Evolutionary conservation across 1,140 invertebrate species (phyloP), one percentile per base, ranked within the genome.

Genomic region (Scaptomyza graminum): DNA sequence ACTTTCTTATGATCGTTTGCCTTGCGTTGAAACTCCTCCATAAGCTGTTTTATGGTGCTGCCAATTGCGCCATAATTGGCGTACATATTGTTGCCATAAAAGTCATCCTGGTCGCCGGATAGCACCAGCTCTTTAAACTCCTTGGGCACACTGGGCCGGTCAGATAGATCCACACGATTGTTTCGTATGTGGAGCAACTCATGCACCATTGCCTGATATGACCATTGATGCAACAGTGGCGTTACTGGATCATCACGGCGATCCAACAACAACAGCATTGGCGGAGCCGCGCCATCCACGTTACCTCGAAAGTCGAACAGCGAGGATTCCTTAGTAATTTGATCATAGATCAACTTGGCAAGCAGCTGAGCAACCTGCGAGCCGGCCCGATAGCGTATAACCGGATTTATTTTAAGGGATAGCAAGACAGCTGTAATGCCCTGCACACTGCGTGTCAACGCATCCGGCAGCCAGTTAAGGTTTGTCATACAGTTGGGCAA

Each of bases 131-230:
- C 97, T 79, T 96, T 95, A 28, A 98, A 93, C 78, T 99, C 98
- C 92, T 98, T 98, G n/a, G 94, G 94, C 52, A 96, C 94, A 22
- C 95, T 95, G 41, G 96, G 95, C 13, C 98, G 94, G 65, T 95
- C 94, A 1, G 96, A 95, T 51, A 99, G 93, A 91, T 96, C 97
- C 3, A 99, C 98, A 68, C 98, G 94, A 93, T 99, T 99, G 89
- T 99, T 99, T 75, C 95, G 95, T 74, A 99, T 99, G 0, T 95
- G 96, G 22, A 99, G 92, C 47, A 99, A 92, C 93, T 99, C 98
- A 92, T 99, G 99, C 2, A 99, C 98, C 99, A 99, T 99, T 7
- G 98, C 98, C 92, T 99, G 98, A 93, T 99, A 99, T 0, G 98
- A 99, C 99, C 99, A 99, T 94, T 98, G 98, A 93, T 97, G 99